A percentile compares a stretch with the other conserved stretches of the same genome.
Conservation (phyloP, 1,140 invertebrate species). For the Lycorma delicatula region DNA sequence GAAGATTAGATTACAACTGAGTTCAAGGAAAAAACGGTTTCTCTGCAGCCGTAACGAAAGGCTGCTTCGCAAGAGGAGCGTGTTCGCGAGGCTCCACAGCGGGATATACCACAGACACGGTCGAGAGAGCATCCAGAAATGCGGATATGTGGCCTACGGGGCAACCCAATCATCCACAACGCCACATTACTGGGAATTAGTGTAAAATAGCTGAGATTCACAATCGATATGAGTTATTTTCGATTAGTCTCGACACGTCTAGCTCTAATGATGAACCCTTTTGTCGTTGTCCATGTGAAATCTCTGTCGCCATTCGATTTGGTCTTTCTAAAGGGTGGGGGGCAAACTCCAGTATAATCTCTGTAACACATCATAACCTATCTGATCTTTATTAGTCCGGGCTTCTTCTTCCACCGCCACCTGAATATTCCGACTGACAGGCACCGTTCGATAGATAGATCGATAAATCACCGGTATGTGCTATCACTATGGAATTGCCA, state of each 20-base stretch:
- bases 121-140: neutral
- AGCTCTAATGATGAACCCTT: neutral
- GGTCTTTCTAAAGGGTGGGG: too few relatives aligned
- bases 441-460: too few relatives aligned
- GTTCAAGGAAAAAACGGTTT: too few relatives aligned
- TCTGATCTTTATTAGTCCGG: too few relatives aligned
- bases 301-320: slow-evolving; percentile 2
- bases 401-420: too few relatives aligned
- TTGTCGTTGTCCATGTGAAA: slow-evolving; percentile 5
- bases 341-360: too few relatives aligned
- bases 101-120: neutral
- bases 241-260: neutral
- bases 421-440: too few relatives aligned
- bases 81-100: neutral
- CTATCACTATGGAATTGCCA: too few relatives aligned
- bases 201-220: slow-evolving; percentile 1
- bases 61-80: neutral
- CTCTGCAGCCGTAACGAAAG: too few relatives aligned
- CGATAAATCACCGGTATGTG: too few relatives aligned
- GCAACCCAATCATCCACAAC: neutral
- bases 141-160: slow-evolving; percentile 3
- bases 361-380: too few relatives aligned
- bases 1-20: too few relatives aligned
- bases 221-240: slow-evolving; percentile 4
- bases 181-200: neutral